Percentiles rank a stretch among this genome's conserved stretches.
These are phyloP conservation scores for Pseudococcus viburni DNA, from an alignment of 2,888 invertebrate genomes.

Conservation along the genomic window DNA sequence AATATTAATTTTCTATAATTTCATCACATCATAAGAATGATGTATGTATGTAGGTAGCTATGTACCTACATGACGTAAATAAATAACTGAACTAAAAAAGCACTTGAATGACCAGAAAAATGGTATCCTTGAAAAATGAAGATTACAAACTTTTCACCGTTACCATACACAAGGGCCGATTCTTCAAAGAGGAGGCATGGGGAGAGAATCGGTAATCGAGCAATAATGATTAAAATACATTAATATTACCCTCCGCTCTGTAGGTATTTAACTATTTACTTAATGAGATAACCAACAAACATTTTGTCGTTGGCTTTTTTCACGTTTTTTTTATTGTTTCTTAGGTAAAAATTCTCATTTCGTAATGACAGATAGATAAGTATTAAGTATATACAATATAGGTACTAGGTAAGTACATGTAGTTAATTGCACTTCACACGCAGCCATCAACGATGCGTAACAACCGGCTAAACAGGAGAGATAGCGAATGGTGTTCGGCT, in stretches of 20 bases:
- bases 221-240: neutral
- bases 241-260: neutral
- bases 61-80: too few relatives aligned
- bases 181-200: neutral
- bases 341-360: slow-evolving; percentile 9
- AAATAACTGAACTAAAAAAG: neutral
- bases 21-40: too few relatives aligned
- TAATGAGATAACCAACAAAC: neutral
- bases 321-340: neutral
- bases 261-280: neutral
- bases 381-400: too few relatives aligned
- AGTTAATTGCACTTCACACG: slow-evolving; percentile 8
- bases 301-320: neutral
- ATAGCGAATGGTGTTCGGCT: neutral
- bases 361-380: neutral
- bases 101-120: neutral
- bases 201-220: neutral
- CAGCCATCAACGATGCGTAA: slow-evolving; percentile 28
- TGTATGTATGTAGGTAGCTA: too few relatives aligned
- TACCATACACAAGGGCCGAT: too few relatives aligned
- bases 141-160: neutral
- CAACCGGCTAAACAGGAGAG: neutral
- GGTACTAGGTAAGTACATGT: too few relatives aligned
- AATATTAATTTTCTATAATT: too few relatives aligned
- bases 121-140: neutral